Evolutionary conservation across 2,797 vertebrate genomes (phyloP), one percentile per base, ranked within the genome.

Genomic region (Dendrocincla fuliginosa): DNA sequence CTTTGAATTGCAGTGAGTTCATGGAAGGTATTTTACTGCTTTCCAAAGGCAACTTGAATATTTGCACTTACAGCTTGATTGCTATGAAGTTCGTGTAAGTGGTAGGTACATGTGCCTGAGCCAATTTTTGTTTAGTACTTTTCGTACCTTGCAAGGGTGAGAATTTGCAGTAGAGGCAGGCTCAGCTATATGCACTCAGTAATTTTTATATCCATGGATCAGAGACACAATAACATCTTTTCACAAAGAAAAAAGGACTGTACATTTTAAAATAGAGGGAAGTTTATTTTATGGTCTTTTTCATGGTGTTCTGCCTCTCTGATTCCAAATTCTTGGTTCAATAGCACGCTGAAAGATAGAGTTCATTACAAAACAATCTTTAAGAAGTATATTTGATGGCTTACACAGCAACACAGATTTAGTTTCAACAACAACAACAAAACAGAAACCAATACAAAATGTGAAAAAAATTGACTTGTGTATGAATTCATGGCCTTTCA

Each of bases 321-420:
- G 91, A 95, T 90, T 95, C 89, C 87, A 88, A 95, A 94, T 88
- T 93, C 83, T 80, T 90, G 76, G 93, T 94, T 96, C 96, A 94
- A 82, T 95, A 93, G 89, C 88, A 80, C 24, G 27, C 87, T 96
- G 93, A 96, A 94, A 95, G 93, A 95, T 76, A 73, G 85, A 95
- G 83, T 90, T 95, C 93, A 90, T 96, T 97, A 95, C 77, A 90
- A 91, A 95, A 82, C 94, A 94, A 95, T 96, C 93, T 97, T 92
- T 95, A 94, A 95, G 91, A 94, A 90, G 94, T 70, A 13, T 69
- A 82, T 91, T 93, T 95, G 91, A 96, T 90, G 67, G 91, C 85
- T 95, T 91, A 90, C 85, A 82, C 14, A 79, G 59, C 77, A 94
- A 70, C 87, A 82, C 55, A 81, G 89, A 79, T 91, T 80, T 90